phyloP scores from a whole-genome alignment of 2,113 vertebrate species.

The Sorex araneus region DNA sequence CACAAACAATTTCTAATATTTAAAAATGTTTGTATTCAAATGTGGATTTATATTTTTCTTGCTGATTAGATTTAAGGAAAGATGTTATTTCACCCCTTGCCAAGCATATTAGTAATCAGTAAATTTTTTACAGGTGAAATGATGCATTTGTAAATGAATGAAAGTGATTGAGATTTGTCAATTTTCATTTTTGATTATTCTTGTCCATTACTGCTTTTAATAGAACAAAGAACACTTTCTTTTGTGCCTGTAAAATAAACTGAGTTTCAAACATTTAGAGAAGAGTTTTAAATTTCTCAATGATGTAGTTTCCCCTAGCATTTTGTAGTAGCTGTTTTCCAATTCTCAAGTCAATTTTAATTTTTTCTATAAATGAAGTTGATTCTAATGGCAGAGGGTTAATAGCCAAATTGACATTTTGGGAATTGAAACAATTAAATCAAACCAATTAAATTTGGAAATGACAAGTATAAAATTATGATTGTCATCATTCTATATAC shows the following conservation, averaged over 20 bases:
- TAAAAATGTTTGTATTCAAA: not conserved
- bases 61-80: not conserved
- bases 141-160: constrained; percentile 32
- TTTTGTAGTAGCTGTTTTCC: constrained; percentile 74
- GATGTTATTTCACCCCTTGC: not conserved
- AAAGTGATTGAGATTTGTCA: constrained; percentile 2
- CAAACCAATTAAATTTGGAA: constrained; percentile 79
- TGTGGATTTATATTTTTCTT: constrained; percentile 1
- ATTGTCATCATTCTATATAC: constrained; percentile 65
- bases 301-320: constrained; percentile 50
- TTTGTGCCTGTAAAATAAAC: constrained; percentile 34
- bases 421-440: constrained; percentile 75
- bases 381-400: constrained; percentile 52
- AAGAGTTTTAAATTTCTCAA: not conserved
- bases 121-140: constrained; percentile 33
- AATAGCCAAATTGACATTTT: constrained; percentile 62
- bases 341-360: constrained; percentile 64
- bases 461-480: constrained; percentile 67
- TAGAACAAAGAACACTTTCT: not conserved
- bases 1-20: not conserved
- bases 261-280: not conserved
- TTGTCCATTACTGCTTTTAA: constrained; percentile 40
- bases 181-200: constrained; percentile 46
- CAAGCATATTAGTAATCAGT: not conserved
- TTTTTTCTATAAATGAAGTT: constrained; percentile 74